Base-by-base conservation (phyloP, 2,113 vertebrate genomes). In the Crotalus horridus region DNA sequence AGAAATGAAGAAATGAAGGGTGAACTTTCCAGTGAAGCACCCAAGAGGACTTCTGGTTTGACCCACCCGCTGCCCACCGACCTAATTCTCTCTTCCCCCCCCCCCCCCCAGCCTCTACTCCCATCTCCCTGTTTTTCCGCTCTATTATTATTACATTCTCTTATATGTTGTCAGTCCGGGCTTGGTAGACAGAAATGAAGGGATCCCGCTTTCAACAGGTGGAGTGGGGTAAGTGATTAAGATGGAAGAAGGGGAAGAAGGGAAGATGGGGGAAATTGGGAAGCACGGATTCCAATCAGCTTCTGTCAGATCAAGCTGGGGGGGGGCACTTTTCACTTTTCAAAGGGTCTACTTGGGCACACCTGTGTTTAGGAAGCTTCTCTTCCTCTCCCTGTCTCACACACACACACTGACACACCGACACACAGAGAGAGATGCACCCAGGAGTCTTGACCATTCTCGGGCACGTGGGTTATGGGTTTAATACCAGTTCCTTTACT, bases 141-240 rank as follows among this genome's bases (percentile, higher is more conserved):
- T 3, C 48, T 53, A 39, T 85, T 85, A 20, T 92, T n/a, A 8
- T 21, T 39, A 26, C 21, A 46, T n/a, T 20, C 39, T 58, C 15
- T 21, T 23, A 11, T 13, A 12, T 59, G 26, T n/a, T 21, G 93
- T 61, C 93, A 89, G 85, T 94, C 94, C 93, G 96, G 95, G 96
- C 97, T 95, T 96, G 96, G 97, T 94, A 93, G 89, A 94, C 96
- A 96, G 95, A 96, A 95, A 95, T 96, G 96, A 96, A 95, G 94
- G 92, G 92, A 95, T 97, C 96, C 92, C 95, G 96, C 98, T 98
- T 97, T 98, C 98, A 99, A 99, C 99, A 99, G 98, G 99, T 99
- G 98, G 97, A 98, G 95, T 94, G 98, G 98, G 98, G 98, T 99
- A 99, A 99, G 97, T 97, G 96, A n/a, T 95, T 90, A 93, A 89